Evolutionary conservation across 2,888 invertebrate genomes (phyloP), one percentile per base, ranked within the genome.

Genomic region (Cephus nigrinus): DNA sequence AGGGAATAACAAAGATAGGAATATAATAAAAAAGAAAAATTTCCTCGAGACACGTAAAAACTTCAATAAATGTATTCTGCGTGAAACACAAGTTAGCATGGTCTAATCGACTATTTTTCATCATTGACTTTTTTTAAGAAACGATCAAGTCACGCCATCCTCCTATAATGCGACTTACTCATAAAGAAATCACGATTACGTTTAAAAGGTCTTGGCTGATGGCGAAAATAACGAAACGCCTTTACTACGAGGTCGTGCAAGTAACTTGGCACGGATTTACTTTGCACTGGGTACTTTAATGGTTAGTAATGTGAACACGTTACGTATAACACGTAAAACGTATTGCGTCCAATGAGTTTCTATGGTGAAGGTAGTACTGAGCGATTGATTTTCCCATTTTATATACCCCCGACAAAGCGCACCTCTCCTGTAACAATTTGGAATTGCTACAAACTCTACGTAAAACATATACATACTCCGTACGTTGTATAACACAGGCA

Each of bases 91-190:
- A 55, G 23, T 55, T 55, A 55, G 9, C 55, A 9, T 55, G 23
- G 55, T 9, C 15, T 23, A 23, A 55, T 23, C 23, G 23, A 55
- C 55, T 55, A 23, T 9, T 23, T 2, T 55, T 55, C 55, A 2
- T 55, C 55, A 55, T 55, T 55, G 55, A 55, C 23, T 12, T 55
- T 23, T 23, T 55, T 55, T 9, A 55, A 55, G 81, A 85, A 84
- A 82, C 84, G 84, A 84, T 84, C 84, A 79, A 85, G 86, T 87
- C 87, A 87, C 87, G 87, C 87, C 83, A 87, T 83, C 84, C 77
- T 83, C 81, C 81, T 82, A 82, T 81, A 83, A 80, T 81, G 82
- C 81, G 80, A 76, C 79, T 81, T 75, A 75, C 76, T 79, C 79
- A 76, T 86, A 86, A 86, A 84, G 82, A 80, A 80, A 78, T 74